Conservation (phyloP, 2,113 vertebrate genomes). For the Thalassoma bifasciatum region DNA sequence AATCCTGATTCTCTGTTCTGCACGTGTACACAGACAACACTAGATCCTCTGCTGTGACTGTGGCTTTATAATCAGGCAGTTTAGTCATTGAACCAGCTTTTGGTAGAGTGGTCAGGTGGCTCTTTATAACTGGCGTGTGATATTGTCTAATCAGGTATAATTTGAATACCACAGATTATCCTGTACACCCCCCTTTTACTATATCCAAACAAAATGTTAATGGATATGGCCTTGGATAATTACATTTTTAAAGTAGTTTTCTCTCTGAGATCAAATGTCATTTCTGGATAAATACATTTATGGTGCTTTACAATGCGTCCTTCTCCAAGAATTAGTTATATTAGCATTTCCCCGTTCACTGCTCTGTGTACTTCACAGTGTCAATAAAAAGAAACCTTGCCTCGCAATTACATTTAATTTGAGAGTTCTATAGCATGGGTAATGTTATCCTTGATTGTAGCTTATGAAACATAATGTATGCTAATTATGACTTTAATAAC, state of each 20-base stretch:
- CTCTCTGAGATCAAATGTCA: neutral
- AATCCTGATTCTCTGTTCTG: too few species aligned
- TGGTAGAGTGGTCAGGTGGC: too few species aligned
- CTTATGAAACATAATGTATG: slow-evolving; percentile 22
- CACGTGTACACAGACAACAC: too few species aligned
- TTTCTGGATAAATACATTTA: neutral
- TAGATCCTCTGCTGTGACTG: too few species aligned
- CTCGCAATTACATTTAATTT: neutral
- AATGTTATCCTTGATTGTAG: neutral
- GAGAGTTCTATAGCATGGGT: neutral
- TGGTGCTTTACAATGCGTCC: neutral
- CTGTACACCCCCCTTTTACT: neutral
- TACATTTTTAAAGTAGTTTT: neutral
- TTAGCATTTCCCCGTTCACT: neutral
- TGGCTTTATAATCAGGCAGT: too few species aligned
- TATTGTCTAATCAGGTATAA: too few species aligned
- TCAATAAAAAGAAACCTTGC: neutral
- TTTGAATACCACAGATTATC: neutral
- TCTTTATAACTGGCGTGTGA: too few species aligned
- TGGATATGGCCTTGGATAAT: neutral
- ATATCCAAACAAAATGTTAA: neutral
- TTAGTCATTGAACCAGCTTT: too few species aligned
- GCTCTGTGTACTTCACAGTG: slow-evolving; percentile 9
- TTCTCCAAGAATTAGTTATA: neutral
- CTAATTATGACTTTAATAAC: slow-evolving; percentile 15